Base-by-base conservation (phyloP, 1,140 invertebrate genomes). In the Trissolcus basalis region DNA sequence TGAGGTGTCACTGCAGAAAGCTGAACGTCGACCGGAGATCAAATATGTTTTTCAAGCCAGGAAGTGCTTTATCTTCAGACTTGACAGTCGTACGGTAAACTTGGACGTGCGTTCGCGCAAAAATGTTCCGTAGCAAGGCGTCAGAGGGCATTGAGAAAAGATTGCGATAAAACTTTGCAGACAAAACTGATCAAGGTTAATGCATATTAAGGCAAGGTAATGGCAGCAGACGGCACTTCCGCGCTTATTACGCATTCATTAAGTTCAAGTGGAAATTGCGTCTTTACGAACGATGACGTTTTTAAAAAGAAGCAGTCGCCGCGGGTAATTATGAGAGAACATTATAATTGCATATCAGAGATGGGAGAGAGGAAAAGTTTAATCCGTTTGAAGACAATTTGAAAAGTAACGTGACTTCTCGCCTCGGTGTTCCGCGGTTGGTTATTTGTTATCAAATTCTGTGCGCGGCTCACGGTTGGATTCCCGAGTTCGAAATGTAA, bases 101-200 rank as follows among this genome's bases (percentile, higher is more conserved):
- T 68, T 68, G 58, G 63, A 68, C 63, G 63, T 61, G 33, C 61
- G 36, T 74, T 60, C 16, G 45, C 53, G 15, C 11, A 59, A 71
- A 56, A 71, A 71, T 70, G 36, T 10, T 44, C n/a, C n/a, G 36
- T 44, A 1, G 11, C 11, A 44, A 9, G 41, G 41, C 19, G 10
- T 56, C 53, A 27, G 19, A 27, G 6, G 19, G 27, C 33, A 39
- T 4, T n/a, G 4, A 53, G 50, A 65, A 32, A 55, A 73, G 54
- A 12, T 14, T 36, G 32, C 51, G 43, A 61, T 53, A 56, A 59
- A 75, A 75, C 64, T 75, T 75, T 51, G 41, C 54, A 63, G 64
- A 69, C 72, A 41, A 64, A 75, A 75, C 59, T 69, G 64, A 68
- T 75, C 59, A 75, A 68, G 58, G 64, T 59, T 75, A 63, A 64